These are phyloP conservation scores for Drosophila multiciliata DNA, from an alignment of 2,888 invertebrate genomes.

Conservation along the genomic window DNA sequence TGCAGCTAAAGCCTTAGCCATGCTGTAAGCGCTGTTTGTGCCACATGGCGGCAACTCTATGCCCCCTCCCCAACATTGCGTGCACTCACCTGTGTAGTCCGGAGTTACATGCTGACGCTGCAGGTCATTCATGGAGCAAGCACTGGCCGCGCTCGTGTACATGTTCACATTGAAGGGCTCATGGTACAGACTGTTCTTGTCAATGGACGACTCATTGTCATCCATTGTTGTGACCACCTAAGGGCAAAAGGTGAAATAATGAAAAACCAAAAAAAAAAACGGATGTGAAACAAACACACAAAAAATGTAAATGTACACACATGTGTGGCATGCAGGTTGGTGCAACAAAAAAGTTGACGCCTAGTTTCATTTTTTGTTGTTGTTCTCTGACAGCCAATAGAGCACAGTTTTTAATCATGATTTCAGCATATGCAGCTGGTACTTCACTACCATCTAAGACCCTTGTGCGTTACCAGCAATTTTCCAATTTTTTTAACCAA, in stretches of 20 bases:
- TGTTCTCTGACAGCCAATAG: slow-evolving; percentile 25
- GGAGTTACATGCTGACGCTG: slow-evolving; percentile 86
- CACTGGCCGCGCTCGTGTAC: slow-evolving; percentile 85
- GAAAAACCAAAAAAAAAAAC: slow-evolving; percentile 5
- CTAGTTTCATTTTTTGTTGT: slow-evolving; percentile 26
- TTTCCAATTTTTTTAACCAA: slow-evolving; percentile 21
- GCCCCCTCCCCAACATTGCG: no score
- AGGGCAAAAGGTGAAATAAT: slow-evolving; percentile 56
- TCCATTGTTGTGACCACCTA: slow-evolving; percentile 84
- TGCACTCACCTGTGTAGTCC: slow-evolving; percentile 87
- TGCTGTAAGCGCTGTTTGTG: slow-evolving; percentile 53
- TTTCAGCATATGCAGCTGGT: slow-evolving; percentile 67
- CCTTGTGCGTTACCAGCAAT: slow-evolving; percentile 44
- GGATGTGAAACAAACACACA: background rate
- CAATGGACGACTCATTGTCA: slow-evolving; percentile 85
- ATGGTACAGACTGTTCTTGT: slow-evolving; percentile 85
- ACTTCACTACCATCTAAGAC: slow-evolving; percentile 13
- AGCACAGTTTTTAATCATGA: slow-evolving; percentile 77
- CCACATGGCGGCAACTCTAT: slow-evolving; percentile 43
- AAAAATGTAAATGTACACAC: slow-evolving; percentile 27
- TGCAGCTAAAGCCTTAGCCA: slow-evolving; percentile 32
- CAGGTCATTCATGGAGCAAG: slow-evolving; percentile 85
- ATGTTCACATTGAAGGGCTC: slow-evolving; percentile 86
- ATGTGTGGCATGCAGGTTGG: background rate
- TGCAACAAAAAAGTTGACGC: slow-evolving; percentile 52